Base-by-base conservation (phyloP, 2,888 invertebrate genomes). In the Caenorhabditis becei region DNA sequence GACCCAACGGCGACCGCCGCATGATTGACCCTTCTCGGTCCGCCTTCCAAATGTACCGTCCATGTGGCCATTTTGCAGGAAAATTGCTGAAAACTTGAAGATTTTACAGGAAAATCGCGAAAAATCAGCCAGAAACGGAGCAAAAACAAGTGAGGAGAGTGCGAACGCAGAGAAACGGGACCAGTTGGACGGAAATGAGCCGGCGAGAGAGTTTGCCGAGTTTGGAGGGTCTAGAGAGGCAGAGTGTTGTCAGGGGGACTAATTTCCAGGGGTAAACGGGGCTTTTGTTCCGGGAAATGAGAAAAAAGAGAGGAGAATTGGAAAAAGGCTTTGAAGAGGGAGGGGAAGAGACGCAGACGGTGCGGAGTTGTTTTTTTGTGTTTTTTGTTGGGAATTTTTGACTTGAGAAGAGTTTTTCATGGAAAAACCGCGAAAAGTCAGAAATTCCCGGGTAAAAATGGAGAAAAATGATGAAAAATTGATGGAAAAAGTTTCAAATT, bases 1-100 rank as follows among this genome's bases (percentile, higher is more conserved):
- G 47, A 41, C 32, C 80, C 80, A 3, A 82, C 18, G 0, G 86
- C 82, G 23, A 89, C 85, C n/a, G 91, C 90, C 10, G 91, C 91
- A 62, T 91, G 90, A 72, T 91, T 91, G 49, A 91, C 91, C 0
- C 96, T 93, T 89, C 95, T 94, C 18, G 96, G 97, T n/a, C 96
- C 96, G 35, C 96, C 96, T 91, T 95, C 95, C 82, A 96, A 93
- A 90, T 94, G 94, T 37, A 95, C 94, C 65, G 95, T 95, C 97
- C 96, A 97, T 92, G 93, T 93, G 95, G 75, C 61, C 80, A 80
- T 80, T 53, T 23, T 69, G 2, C n/a, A 11, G 16, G 18, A 1
- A 56, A 47, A 23, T 1, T 51, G 32, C 10, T 5, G 11, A 41
- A 65, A 1, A n/a, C n/a, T n/a, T 26, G 51, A 20, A n/a, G 4